Conservation (phyloP, 1,140 invertebrate genomes). For the Zaprionus africanus region DNA sequence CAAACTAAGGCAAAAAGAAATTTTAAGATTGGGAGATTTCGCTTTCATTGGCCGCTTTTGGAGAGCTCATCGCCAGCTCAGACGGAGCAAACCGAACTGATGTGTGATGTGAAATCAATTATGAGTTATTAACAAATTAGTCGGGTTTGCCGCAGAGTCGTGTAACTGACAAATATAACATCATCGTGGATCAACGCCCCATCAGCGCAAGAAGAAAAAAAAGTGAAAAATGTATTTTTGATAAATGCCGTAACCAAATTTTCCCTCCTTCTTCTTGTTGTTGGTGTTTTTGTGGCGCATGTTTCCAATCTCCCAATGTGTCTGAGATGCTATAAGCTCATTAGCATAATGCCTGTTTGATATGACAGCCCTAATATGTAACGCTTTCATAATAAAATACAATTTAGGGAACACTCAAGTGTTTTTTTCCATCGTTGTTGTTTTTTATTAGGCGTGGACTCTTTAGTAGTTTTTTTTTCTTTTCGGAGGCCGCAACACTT, state of each 20-base stretch:
- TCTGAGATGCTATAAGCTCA: constrained; percentile 54
- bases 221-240: constrained; percentile 47
- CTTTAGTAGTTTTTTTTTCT: constrained; percentile 18
- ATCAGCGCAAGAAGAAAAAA: constrained; percentile 1
- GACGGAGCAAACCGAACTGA: constrained; percentile 14
- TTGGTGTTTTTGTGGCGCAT: neutral
- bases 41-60: constrained; percentile 64
- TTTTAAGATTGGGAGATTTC: constrained; percentile 64
- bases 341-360: constrained; percentile 75
- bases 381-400: constrained; percentile 59
- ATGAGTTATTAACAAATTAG: constrained; percentile 81
- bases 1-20: constrained; percentile 60
- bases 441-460: neutral
- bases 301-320: constrained; percentile 43
- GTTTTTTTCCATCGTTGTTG: neutral
- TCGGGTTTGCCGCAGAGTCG: constrained; percentile 47
- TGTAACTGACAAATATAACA: constrained; percentile 72
- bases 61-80: constrained; percentile 42
- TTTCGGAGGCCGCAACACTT: constrained; percentile 9
- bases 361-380: constrained; percentile 64
- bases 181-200: constrained; percentile 58
- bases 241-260: constrained; percentile 53
- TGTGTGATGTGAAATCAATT: constrained; percentile 79
- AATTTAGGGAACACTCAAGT: constrained; percentile 34
- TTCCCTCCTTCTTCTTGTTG: neutral